Evolutionary conservation across 2,888 invertebrate species (phyloP).

Genomic region (Palloptera scutellata): DNA sequence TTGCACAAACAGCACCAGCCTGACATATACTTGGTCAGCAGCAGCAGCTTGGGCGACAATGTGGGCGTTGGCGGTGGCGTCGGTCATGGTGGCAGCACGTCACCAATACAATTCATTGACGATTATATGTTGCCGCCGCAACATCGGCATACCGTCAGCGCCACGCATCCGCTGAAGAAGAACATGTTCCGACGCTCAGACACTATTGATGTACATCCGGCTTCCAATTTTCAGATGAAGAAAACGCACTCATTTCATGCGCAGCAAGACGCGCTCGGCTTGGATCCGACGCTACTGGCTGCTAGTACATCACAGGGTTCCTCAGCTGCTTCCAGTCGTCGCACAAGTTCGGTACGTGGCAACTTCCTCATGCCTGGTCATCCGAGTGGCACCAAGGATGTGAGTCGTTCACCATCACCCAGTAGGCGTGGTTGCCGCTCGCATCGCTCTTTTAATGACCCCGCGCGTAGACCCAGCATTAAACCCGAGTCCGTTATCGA

Average conservation of each 20-base stretch:
- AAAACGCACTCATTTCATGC: conserved; percentile 65
- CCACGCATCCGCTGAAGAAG: conserved; percentile 59
- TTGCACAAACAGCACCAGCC: conserved; percentile 49
- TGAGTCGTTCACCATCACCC: conserved; percentile 61
- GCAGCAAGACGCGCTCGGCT: conserved; percentile 60
- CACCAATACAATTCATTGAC: conserved; percentile 51
- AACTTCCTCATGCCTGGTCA: conserved; percentile 62
- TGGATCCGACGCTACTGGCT: conserved; percentile 57
- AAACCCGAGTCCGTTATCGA: conserved; percentile 59
- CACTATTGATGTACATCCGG: conserved; percentile 64
- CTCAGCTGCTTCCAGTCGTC: conserved; percentile 55
- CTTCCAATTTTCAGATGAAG: conserved; percentile 64
- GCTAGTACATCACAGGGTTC: conserved; percentile 43
- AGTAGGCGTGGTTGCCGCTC: conserved; percentile 63
- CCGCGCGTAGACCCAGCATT: conserved; percentile 53
- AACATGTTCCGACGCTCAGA: conserved; percentile 63
- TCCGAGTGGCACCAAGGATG: conserved; percentile 52
- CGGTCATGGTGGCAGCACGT: conserved; percentile 44
- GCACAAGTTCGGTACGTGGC: conserved; percentile 63
- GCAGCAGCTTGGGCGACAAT: conserved; percentile 60
- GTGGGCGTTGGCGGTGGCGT: conserved; percentile 46
- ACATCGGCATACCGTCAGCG: conserved; percentile 46
- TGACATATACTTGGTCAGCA: conserved; percentile 63
- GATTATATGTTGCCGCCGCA: conserved; percentile 44
- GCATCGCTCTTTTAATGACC: conserved; percentile 64